A percentile compares a stretch with the other conserved stretches of the same genome.
phyloP scores from a whole-genome alignment of 1,140 invertebrate genomes.

The Globodera ellingtonae region DNA sequence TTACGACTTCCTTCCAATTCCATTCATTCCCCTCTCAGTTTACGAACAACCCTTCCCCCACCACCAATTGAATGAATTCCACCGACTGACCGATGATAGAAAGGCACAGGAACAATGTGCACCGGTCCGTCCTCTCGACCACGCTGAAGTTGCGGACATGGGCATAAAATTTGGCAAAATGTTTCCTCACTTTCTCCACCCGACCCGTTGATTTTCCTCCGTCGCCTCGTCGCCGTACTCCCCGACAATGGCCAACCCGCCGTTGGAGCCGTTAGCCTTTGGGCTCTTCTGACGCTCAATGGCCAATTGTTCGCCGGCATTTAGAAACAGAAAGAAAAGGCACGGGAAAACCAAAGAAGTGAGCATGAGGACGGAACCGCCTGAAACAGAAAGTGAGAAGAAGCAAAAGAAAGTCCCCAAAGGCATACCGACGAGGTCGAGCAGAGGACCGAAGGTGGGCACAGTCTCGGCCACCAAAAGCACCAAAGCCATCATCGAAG shows the following conservation, averaged over 20 bases:
- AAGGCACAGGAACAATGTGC: conserved; percentile 43
- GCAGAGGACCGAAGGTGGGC: conserved; percentile 82
- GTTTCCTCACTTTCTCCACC: conserved; percentile 20
- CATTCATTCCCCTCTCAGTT: no score
- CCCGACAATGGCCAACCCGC: conserved; percentile 21
- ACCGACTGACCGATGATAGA: conserved; percentile 49
- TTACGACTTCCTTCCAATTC: no score
- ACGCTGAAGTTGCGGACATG: conserved; percentile 45
- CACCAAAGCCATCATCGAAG: conserved; percentile 74
- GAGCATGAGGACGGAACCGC: conserved; percentile 75
- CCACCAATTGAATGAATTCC: no score
- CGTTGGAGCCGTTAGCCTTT: not conserved
- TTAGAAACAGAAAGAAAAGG: conserved; percentile 59
- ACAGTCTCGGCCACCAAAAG: conserved; percentile 80
- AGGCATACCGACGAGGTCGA: conserved; percentile 80
- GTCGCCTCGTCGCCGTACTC: conserved; percentile 15
- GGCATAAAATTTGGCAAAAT: conserved; percentile 1
- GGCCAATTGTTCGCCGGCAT: conserved; percentile 34
- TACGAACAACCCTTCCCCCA: no score
- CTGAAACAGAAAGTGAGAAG: conserved; percentile 34
- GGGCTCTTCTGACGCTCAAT: conserved; percentile 13
- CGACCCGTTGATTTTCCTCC: conserved; percentile 24
- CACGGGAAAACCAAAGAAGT: conserved; percentile 66
- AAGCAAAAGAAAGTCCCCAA: not conserved
- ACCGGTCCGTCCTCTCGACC: conserved; percentile 37